These are phyloP conservation scores for Podarcis muralis DNA, from an alignment of 2,113 vertebrate genomes.

Conservation along the genomic window DNA sequence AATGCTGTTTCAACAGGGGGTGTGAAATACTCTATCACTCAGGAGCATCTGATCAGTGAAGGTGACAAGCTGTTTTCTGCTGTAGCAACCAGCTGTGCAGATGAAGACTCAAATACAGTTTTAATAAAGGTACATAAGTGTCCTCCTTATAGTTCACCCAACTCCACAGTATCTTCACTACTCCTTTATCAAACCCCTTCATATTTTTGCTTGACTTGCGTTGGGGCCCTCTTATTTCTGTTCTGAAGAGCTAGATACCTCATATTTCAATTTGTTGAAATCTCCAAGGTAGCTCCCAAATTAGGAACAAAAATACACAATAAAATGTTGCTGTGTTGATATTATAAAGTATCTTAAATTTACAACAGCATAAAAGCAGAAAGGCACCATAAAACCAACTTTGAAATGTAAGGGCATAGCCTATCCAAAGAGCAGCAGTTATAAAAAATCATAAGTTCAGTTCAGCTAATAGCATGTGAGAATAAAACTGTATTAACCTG, in stretches of 20 bases:
- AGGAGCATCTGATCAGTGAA: conserved; percentile 67
- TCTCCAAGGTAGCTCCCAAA: background rate
- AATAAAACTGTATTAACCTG: background rate
- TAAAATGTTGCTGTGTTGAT: no score
- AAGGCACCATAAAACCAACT: background rate
- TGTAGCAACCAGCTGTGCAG: conserved; percentile 39
- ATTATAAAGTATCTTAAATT: background rate
- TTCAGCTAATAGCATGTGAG: background rate
- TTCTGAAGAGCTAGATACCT: background rate
- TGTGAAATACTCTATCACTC: conserved; percentile 74
- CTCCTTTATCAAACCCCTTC: background rate
- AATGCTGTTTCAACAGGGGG: conserved; percentile 63
- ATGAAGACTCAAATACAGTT: conserved; percentile 58
- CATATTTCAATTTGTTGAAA: background rate
- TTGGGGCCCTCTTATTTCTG: background rate
- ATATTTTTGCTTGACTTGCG: background rate
- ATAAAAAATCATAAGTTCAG: background rate
- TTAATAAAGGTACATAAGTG: conserved; percentile 74
- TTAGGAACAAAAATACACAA: background rate
- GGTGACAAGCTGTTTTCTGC: conserved; percentile 75
- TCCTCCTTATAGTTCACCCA: background rate
- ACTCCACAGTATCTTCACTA: background rate
- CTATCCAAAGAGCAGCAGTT: background rate
- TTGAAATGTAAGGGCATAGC: background rate
- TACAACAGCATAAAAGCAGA: background rate